Percentiles rank a stretch among this genome's conserved stretches.
Evolutionary conservation across 1,140 invertebrate genomes (phyloP).

Genomic region (Caerostris extrusa): DNA sequence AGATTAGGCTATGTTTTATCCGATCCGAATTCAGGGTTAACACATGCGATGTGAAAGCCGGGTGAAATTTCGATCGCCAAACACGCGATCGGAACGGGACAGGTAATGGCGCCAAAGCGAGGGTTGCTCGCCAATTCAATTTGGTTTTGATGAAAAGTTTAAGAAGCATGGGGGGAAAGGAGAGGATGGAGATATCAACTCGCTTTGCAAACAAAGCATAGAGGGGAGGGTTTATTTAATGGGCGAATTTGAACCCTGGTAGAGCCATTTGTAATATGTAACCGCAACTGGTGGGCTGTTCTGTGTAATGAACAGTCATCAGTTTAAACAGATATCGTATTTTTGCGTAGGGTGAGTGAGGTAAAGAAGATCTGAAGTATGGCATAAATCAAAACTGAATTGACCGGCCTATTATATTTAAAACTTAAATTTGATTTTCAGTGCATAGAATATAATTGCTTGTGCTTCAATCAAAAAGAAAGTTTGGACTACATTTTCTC

Average conservation of each 20-base stretch:
- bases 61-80: conserved; percentile 57
- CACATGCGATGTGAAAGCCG: conserved; percentile 52
- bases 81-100: conserved; percentile 26
- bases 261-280: neutral
- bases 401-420: no score
- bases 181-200: neutral
- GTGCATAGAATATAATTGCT: no score
- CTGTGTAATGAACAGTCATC: no score
- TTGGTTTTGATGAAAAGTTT: conserved; percentile 14
- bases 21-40: conserved; percentile 56
- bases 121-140: neutral
- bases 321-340: no score
- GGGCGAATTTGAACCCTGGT: neutral
- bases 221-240: neutral
- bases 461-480: no score
- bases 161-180: neutral
- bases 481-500: no score
- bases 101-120: conserved; percentile 5
- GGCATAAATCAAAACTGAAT: no score
- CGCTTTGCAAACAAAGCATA: neutral
- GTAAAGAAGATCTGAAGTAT: no score
- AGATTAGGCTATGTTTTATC: conserved; percentile 63
- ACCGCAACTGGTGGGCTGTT: neutral
- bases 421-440: no score
- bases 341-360: no score